phyloP scores from a whole-genome alignment of 1,140 invertebrate species.

The Macrobrachium nipponense region DNA sequence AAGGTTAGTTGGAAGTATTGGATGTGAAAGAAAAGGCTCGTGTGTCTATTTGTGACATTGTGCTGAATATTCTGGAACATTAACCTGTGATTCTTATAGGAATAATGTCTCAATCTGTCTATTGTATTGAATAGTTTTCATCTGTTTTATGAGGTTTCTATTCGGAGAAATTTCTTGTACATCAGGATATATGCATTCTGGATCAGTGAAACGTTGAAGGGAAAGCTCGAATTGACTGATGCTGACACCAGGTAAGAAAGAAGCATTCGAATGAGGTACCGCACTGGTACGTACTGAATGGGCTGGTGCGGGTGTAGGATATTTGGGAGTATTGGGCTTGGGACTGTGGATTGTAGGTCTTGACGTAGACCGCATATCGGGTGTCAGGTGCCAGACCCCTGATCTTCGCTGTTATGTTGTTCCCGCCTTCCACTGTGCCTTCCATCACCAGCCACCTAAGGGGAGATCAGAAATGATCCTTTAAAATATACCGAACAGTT shows the following conservation, averaged over 20 bases:
- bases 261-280: no score
- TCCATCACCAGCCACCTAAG: slow-evolving; percentile 37
- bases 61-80: no score
- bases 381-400: slow-evolving; percentile 15
- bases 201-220: neutral
- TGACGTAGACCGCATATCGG: slow-evolving; percentile 34
- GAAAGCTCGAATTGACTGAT: neutral
- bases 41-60: no score
- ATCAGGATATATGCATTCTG: no score
- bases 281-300: slow-evolving; percentile 17
- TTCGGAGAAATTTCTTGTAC: no score
- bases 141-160: no score
- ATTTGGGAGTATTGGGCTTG: neutral
- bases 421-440: neutral
- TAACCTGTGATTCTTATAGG: no score
- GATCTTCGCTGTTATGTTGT: neutral
- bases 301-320: slow-evolving; percentile 12
- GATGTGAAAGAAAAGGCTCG: no score
- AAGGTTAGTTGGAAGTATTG: neutral
- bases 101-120: no score
- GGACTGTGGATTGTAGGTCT: neutral
- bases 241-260: no score
- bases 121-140: no score
- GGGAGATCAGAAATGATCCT: neutral
- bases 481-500: no score